These are phyloP conservation scores for Myotis planiceps DNA, from an alignment of 2,797 vertebrate species.

Conservation along the genomic window DNA sequence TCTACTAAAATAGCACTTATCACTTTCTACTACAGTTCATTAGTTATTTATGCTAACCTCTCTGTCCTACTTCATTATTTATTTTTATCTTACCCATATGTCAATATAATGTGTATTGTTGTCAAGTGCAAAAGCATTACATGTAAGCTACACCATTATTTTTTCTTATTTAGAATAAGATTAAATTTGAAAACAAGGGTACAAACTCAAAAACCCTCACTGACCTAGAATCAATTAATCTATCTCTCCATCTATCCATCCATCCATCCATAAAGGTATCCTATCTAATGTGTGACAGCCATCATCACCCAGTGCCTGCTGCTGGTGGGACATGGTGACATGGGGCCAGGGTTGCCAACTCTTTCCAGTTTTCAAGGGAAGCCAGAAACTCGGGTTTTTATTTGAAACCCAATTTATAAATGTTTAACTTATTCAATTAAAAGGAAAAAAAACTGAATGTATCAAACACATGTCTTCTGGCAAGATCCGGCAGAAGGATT, in stretches of 20 bases:
- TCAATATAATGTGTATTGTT: neutral
- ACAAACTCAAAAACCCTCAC: neutral
- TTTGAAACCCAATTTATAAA: slow-evolving; percentile 32
- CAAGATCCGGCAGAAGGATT: neutral
- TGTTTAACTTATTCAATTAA: neutral
- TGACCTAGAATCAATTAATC: neutral
- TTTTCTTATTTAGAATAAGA: slow-evolving; percentile 47
- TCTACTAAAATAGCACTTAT: slow-evolving; percentile 20
- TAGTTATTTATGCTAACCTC: slow-evolving; percentile 39
- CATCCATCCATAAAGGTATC: neutral
- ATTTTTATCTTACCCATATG: neutral
- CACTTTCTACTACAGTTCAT: neutral
- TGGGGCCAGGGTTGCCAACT: neutral
- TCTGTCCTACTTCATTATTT: slow-evolving; percentile 50
- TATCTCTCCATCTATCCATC: neutral
- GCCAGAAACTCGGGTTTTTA: neutral
- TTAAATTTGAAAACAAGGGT: neutral
- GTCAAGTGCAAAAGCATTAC: neutral
- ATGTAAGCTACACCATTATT: neutral
- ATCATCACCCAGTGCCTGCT: neutral
- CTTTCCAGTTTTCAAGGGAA: neutral
- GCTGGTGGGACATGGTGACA: no score
- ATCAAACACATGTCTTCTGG: neutral
- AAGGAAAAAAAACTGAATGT: neutral
- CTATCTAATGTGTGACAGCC: neutral